Evolutionary conservation across 2,888 invertebrate species (phyloP).

Genomic region (Trichopria drosophilae): DNA sequence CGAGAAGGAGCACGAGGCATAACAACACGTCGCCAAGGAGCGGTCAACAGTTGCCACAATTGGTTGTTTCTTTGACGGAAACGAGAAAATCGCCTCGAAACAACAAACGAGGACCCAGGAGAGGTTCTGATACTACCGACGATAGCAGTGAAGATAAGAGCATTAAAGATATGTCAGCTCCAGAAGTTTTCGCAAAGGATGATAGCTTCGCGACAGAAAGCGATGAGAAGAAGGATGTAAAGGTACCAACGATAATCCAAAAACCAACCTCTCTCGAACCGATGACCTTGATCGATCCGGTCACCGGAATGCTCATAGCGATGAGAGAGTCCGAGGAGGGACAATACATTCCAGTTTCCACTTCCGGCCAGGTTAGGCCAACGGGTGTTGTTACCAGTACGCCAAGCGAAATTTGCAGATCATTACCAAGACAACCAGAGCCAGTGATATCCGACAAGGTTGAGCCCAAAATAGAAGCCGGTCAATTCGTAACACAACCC

Average conservation of each 20-base stretch:
- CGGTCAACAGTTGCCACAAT: conserved; percentile 28
- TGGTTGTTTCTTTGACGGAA: conserved; percentile 40
- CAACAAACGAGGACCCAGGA: conserved; percentile 65
- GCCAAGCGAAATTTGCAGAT: conserved; percentile 40
- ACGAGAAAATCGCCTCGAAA: conserved; percentile 69
- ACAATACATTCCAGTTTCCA: conserved; percentile 66
- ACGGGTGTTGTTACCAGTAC: conserved; percentile 12
- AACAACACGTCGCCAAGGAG: conserved; percentile 53
- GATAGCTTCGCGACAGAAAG: neutral
- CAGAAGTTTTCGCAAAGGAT: conserved; percentile 2
- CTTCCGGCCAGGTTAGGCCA: conserved; percentile 42
- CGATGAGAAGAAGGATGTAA: neutral
- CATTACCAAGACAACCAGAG: conserved; percentile 29
- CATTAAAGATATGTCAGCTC: conserved; percentile 36
- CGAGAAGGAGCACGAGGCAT: conserved; percentile 65
- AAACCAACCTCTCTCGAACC: conserved; percentile 61
- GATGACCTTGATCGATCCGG: conserved; percentile 72
- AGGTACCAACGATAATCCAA: conserved; percentile 22
- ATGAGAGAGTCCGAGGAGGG: conserved; percentile 74
- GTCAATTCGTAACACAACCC: conserved; percentile 39
- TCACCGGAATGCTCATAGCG: conserved; percentile 72
- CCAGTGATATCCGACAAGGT: conserved; percentile 31
- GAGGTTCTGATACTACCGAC: conserved; percentile 67
- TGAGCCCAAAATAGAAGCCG: neutral
- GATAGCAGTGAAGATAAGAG: conserved; percentile 67